Base-by-base conservation (phyloP, 1,140 invertebrate species). In the Drosophila simulans region DNA sequence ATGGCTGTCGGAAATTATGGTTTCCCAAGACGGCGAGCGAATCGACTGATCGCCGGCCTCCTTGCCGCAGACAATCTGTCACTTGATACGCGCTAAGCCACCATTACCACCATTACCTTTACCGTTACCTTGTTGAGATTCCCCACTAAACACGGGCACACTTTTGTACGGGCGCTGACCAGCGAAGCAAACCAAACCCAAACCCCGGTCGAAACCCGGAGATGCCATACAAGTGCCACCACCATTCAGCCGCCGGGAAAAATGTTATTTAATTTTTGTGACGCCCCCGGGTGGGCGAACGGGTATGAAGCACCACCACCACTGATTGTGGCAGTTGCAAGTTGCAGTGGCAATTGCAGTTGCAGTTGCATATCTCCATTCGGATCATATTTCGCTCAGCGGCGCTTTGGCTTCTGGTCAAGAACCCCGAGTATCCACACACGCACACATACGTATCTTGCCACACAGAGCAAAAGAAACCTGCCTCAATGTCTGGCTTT, bases 41-140 rank as follows among this genome's bases (percentile, higher is more conserved):
- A 59, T 63, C 65, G 51, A 59, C 68, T 64, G 71, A 73, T 78
- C 53, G 69, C 62, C 31, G 83, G 71, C 84, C 83, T 89, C 84
- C 86, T 88, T 88, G 84, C 72, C 77, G 84, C 80, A 89, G 83
- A 88, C 84, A 84, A 88, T 88, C 83, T 88, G 83, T 88, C 84
- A 89, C 84, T 80, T 74, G 84, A 88, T 88, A 88, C 83, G 56
- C 73, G 72, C 55, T 83, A 83, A 84, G 82, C 82, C 72, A 60
- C 68, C 25, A 70, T 70, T 70, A 70, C 66, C 66, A 55, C 27
- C 43, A 40, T 39, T 68, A 40, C 27, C 48, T 56, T 48, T 71
- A 17, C n/a, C 48, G 52, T 54, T 78, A 75, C 70, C 75, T 85
- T 89, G 84, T 89, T 89, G 84, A 89, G 84, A 89, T 89, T 89